Evolutionary conservation across 2,113 vertebrate genomes (phyloP).

Genomic region (Lathamus discolor): DNA sequence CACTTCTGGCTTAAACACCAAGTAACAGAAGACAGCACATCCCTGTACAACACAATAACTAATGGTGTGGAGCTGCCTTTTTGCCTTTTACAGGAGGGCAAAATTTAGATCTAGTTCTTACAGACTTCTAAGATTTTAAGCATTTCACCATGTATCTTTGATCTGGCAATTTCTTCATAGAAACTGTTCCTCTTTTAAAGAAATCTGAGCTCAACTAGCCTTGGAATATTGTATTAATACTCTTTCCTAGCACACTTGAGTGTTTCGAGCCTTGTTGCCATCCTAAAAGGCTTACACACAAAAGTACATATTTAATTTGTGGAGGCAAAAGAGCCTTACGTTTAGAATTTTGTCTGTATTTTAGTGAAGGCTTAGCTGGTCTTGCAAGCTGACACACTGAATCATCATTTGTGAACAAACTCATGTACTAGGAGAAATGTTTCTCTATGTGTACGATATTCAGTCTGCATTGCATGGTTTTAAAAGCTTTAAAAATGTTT

Average conservation of each 20-base stretch:
- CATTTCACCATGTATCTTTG: not conserved
- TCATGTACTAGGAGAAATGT: not conserved
- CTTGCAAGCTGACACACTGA: not conserved
- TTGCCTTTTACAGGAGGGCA: not conserved
- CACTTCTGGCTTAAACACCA: slow-evolving; percentile 13
- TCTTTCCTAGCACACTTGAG: not conserved
- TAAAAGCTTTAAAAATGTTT: not conserved
- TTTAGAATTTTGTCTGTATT: not conserved
- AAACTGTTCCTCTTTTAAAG: not conserved
- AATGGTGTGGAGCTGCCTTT: not conserved
- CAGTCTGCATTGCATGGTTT: not conserved
- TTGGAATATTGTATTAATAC: not conserved
- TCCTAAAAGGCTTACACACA: not conserved
- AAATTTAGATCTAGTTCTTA: not conserved
- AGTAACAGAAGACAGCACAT: not conserved
- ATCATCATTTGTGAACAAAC: not conserved
- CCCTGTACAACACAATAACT: not conserved
- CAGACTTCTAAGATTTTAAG: not conserved
- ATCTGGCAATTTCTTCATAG: not conserved
- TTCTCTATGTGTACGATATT: not conserved
- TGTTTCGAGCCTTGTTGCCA: not conserved
- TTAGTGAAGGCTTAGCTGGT: not conserved
- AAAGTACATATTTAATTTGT: not conserved
- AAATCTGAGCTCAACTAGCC: not conserved
- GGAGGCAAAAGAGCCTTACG: not conserved